Base-by-base conservation (phyloP, 92 coral and sea anemone species). In the Chrysogorgia sp. region DNA sequence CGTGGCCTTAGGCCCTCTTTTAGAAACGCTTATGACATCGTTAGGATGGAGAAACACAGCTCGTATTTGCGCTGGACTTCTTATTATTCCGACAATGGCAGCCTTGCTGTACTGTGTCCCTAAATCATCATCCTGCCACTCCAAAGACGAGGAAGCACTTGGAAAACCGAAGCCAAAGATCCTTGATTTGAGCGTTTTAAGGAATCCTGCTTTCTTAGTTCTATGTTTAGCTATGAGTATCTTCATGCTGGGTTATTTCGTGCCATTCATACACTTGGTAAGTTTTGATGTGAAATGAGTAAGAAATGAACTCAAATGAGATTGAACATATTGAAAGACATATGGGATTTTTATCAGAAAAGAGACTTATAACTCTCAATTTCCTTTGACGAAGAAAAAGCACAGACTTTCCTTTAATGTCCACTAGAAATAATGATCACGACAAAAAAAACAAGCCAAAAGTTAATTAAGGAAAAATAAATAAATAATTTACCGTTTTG, bases 251-350 rank as follows among this genome's bases (percentile, higher is more conserved):
- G 98, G 96, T 0, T 94, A 94, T 48, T 94, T 94, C 60, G 96
- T 94, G 17, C 98, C 98, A 8, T 94, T 94, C 65, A 93, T 94
- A 7, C 98, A 94, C 47, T 61, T 94, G 92, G 98, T 94, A 81
- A 87, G 97, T 77, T 34, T 21, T 50, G 17, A 4, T 53, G 17
- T 17, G 17, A 43, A 9, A 8, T 8, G 9, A 8, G 50, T n/a
- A n/a, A n/a, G n/a, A n/a, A n/a, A n/a, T n/a, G n/a, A n/a, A n/a
- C n/a, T n/a, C n/a, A n/a, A n/a, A n/a, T n/a, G n/a, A n/a, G n/a
- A n/a, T n/a, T n/a, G n/a, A n/a, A n/a, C n/a, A n/a, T n/a, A n/a
- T n/a, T n/a, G n/a, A n/a, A n/a, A n/a, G n/a, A n/a, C n/a, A n/a
- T n/a, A n/a, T n/a, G n/a, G n/a, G n/a, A n/a, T n/a, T n/a, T n/a